Evolutionary conservation across 2,888 invertebrate species (phyloP).

Genomic region (Schizotus pectinicornis): DNA sequence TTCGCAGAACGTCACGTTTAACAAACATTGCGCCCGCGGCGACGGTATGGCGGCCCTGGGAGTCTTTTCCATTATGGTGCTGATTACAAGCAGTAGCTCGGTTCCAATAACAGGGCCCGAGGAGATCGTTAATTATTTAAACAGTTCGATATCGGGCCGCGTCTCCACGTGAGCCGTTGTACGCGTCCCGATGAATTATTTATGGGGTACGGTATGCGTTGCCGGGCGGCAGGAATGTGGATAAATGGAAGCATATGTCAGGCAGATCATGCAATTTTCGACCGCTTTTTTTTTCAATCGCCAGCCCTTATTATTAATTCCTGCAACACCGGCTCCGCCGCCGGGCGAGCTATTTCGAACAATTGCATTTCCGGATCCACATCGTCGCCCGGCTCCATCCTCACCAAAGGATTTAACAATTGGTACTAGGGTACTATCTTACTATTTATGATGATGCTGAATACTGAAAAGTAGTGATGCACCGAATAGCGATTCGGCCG

Average conservation of each 20-base stretch:
- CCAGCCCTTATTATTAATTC: no score
- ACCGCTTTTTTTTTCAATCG: no score
- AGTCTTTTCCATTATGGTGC: slow-evolving; percentile 34
- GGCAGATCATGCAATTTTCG: slow-evolving; percentile 9
- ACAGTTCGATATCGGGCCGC: slow-evolving; percentile 39
- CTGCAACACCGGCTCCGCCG: no score
- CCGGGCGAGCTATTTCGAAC: no score
- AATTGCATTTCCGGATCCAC: no score
- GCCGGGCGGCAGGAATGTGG: slow-evolving; percentile 16
- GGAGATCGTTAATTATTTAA: slow-evolving; percentile 38
- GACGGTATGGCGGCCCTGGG: slow-evolving; percentile 29
- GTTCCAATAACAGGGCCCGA: slow-evolving; percentile 32
- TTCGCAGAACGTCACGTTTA: slow-evolving; percentile 42
- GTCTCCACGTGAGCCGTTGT: slow-evolving; percentile 33
- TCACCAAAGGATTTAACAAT: no score
- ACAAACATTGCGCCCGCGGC: slow-evolving; percentile 44
- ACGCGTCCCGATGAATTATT: slow-evolving; percentile 34
- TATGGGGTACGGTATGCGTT: slow-evolving; percentile 19
- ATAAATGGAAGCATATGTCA: slow-evolving; percentile 19
- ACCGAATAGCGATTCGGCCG: no score
- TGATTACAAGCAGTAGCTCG: slow-evolving; percentile 32
- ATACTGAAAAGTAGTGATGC: no score
- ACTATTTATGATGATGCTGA: no score
- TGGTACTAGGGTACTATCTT: no score
- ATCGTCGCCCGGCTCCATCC: no score